Conservation (phyloP, 1,140 invertebrate genomes). For the Venturia canescens region DNA sequence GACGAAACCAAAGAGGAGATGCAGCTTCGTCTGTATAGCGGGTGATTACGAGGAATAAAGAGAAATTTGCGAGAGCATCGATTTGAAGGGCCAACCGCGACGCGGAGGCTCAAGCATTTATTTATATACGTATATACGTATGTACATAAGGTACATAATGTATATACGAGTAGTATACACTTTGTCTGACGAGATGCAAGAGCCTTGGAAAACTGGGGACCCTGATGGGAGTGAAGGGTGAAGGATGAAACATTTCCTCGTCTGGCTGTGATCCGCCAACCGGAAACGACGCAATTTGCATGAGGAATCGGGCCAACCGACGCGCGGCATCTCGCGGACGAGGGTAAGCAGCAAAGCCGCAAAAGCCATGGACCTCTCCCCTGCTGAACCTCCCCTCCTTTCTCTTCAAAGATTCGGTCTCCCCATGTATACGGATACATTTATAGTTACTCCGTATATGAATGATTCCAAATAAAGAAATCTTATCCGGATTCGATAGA, state of each 20-base stretch:
- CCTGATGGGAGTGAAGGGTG: conserved; percentile 41
- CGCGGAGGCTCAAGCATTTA: background rate
- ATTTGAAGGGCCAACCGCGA: conserved; percentile 18
- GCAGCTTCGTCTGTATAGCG: conserved; percentile 25
- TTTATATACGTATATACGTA: conserved; percentile 12
- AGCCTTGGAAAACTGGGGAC: background rate
- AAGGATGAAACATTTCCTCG: conserved; percentile 58
- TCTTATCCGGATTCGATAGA: background rate
- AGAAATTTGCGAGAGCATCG: conserved; percentile 37
- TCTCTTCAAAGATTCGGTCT: conserved; percentile 18
- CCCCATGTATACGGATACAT: background rate
- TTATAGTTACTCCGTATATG: too few species aligned
- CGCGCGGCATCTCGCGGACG: conserved; percentile 38
- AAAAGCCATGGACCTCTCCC: conserved; percentile 35
- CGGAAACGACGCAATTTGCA: conserved; percentile 70
- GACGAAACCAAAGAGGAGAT: background rate
- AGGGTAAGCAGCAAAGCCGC: conserved; percentile 61
- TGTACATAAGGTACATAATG: conserved; percentile 16
- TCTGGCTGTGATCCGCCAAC: conserved; percentile 68
- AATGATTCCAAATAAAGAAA: too few species aligned
- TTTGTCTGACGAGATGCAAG: conserved; percentile 1
- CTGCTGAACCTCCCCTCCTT: background rate
- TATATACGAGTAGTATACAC: background rate
- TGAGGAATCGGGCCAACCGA: conserved; percentile 64
- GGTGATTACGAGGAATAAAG: conserved; percentile 53